Percentiles rank a stretch among this genome's conserved stretches.
Conservation (phyloP, 1,140 invertebrate genomes). For the Lordiphosa stackelbergi region DNA sequence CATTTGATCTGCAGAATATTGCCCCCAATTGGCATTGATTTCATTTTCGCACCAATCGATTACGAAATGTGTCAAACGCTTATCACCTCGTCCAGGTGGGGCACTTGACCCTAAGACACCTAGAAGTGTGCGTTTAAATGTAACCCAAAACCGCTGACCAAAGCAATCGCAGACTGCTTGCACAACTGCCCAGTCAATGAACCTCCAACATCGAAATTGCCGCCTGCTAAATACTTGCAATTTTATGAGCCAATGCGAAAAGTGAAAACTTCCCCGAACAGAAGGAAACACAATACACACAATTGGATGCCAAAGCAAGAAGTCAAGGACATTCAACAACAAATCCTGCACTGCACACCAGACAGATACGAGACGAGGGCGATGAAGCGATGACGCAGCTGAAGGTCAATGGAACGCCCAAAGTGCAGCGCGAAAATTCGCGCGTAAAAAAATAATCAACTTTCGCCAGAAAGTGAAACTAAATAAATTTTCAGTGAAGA, state of each 20-base stretch:
- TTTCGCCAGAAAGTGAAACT: too few relatives aligned
- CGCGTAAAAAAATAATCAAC: too few relatives aligned
- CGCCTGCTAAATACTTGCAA: conserved; percentile 61
- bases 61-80: too few relatives aligned
- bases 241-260: conserved; percentile 65
- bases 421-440: conserved; percentile 52
- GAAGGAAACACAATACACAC: conserved; percentile 53
- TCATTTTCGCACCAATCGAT: too few relatives aligned
- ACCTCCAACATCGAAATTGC: conserved; percentile 11
- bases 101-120: too few relatives aligned
- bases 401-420: conserved; percentile 49
- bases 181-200: conserved; percentile 29
- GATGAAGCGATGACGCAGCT: not conserved
- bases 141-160: too few relatives aligned
- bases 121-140: too few relatives aligned
- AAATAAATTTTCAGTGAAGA: conserved; percentile 24
- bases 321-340: conserved; percentile 71
- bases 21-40: too few relatives aligned
- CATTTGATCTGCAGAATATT: too few relatives aligned
- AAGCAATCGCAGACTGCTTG: too few relatives aligned
- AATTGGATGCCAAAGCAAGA: conserved; percentile 37
- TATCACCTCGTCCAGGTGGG: too few relatives aligned
- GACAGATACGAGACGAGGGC: conserved; percentile 9
- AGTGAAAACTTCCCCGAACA: conserved; percentile 56
- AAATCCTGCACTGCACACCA: conserved; percentile 7